A percentile compares a stretch with the other conserved stretches of the same genome.
phyloP scores from a whole-genome alignment of 2,888 invertebrate genomes.

The Eutolmus rufibarbis region DNA sequence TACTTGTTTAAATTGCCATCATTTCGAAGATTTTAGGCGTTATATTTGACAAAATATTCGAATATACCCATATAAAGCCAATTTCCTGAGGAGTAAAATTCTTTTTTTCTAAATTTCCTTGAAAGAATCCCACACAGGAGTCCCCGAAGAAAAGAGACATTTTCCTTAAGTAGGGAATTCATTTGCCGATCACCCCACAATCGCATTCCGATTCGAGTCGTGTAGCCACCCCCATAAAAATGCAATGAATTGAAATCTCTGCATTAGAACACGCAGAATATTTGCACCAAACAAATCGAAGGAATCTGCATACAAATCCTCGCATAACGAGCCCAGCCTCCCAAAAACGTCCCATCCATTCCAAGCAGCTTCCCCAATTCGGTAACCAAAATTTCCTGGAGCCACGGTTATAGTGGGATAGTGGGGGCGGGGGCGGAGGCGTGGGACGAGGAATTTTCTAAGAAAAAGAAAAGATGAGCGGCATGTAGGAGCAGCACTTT shows the following conservation, averaged over 20 bases:
- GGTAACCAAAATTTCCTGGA: not conserved
- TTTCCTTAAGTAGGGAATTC: not conserved
- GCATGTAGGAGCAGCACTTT: slow-evolving; percentile 16
- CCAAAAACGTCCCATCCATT: slow-evolving; percentile 24
- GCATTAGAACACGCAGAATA: slow-evolving; percentile 33
- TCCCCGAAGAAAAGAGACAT: not conserved
- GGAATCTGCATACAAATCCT: slow-evolving; percentile 32
- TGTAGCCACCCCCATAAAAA: slow-evolving; percentile 6
- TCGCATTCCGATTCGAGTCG: slow-evolving; percentile 10
- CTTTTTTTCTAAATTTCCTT: not conserved
- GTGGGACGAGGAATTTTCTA: not conserved
- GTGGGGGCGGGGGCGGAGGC: not conserved
- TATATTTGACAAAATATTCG: not conserved
- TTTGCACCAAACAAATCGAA: slow-evolving; percentile 36
- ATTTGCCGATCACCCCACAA: not conserved
- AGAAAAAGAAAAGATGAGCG: not conserved
- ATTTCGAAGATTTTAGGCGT: not conserved
- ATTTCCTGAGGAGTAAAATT: not conserved
- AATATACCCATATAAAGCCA: not conserved
- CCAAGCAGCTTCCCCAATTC: slow-evolving; percentile 7
- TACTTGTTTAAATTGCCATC: not conserved
- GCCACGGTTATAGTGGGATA: not conserved
- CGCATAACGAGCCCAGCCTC: slow-evolving; percentile 27
- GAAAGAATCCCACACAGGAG: not conserved
- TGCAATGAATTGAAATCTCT: slow-evolving; percentile 36